Percentiles rank a stretch among this genome's conserved stretches.
These are phyloP conservation scores for Actinernus sp. DNA, from an alignment of 92 coral and sea anemone species.

Conservation along the genomic window DNA sequence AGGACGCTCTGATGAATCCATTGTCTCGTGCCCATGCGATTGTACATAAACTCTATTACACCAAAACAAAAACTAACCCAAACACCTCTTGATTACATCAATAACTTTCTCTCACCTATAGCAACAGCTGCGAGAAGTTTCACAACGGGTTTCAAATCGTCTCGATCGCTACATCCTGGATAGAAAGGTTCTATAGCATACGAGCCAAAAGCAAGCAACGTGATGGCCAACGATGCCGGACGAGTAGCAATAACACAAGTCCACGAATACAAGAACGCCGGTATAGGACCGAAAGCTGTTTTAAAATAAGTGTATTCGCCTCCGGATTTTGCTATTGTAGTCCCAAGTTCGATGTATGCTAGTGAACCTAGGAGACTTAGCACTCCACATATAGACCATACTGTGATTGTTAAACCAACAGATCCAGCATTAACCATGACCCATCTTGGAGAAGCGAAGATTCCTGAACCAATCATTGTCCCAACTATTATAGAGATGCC, in stretches of 20 bases:
- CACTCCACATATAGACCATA: constrained; percentile 88
- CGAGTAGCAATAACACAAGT: constrained; percentile 86
- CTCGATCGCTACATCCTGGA: constrained; percentile 85
- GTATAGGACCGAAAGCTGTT: constrained; percentile 82
- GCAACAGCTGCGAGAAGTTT: constrained; percentile 92
- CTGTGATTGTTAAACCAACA: constrained; percentile 84
- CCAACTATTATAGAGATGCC: constrained; percentile 92
- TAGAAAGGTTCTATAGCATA: constrained; percentile 90
- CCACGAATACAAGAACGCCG: constrained; percentile 92
- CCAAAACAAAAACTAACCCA: no score
- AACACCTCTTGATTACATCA: no score
- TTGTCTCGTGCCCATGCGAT: no score
- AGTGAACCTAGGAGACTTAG: constrained; percentile 85
- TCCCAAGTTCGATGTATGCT: constrained; percentile 88
- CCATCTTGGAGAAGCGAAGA: constrained; percentile 93
- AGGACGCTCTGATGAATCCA: no score
- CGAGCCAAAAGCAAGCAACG: constrained; percentile 87
- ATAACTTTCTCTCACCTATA: constrained; percentile 96
- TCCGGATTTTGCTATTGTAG: constrained; percentile 82
- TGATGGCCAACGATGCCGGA: constrained; percentile 91
- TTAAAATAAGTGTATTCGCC: constrained; percentile 85
- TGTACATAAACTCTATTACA: no score
- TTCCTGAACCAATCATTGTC: constrained; percentile 94
- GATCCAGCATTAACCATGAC: constrained; percentile 90
- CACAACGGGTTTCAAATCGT: constrained; percentile 72